Evolutionary conservation across 2,888 invertebrate species (phyloP), one percentile per base, ranked within the genome.

Genomic region (Polyommatus icarus): DNA sequence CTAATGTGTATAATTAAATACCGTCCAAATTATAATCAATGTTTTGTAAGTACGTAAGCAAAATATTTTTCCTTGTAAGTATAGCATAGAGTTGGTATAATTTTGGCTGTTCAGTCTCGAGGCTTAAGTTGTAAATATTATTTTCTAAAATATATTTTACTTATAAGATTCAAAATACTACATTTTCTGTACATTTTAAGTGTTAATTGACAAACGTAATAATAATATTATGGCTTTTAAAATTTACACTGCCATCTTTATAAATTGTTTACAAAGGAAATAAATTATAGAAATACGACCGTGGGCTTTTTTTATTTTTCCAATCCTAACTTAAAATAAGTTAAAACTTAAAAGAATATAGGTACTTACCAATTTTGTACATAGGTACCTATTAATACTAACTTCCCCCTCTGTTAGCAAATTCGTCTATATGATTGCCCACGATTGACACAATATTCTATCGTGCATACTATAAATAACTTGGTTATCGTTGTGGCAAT

Each of bases 241-340:
- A 75, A 50, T 73, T 73, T 59, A 76, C 76, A 76, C 76, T 78
- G 78, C 78, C 76, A 72, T 72, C 54, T 77, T 72, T 40, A 59
- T 67, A 57, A 59, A 36, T 77, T 73, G 77, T 36, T 73, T 67
- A 72, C 77, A 79, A 78, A 78, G 67, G 40, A 76, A 75, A 50
- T 75, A 75, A 75, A 75, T 75, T 54, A 54, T 75, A 75, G 54
- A 75, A 29, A 29, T 75, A 73, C 46, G 15, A 75, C 8, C 73
- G 12, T 5, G 20, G 1, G 4, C 46, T 24, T 73, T 76, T 76
- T 29, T 71, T 59, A n/a, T 20, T 20, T 61, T 4, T 61, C 24
- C 24, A 24, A 24, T 61, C 61, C 61, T 24, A 4, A 20, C 61
- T 24, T 24, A 59, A 59, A 59, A 20, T 36, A 36, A 36, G 36